Conservation (phyloP, 2,888 invertebrate species). For the Tetragnatha montana region DNA sequence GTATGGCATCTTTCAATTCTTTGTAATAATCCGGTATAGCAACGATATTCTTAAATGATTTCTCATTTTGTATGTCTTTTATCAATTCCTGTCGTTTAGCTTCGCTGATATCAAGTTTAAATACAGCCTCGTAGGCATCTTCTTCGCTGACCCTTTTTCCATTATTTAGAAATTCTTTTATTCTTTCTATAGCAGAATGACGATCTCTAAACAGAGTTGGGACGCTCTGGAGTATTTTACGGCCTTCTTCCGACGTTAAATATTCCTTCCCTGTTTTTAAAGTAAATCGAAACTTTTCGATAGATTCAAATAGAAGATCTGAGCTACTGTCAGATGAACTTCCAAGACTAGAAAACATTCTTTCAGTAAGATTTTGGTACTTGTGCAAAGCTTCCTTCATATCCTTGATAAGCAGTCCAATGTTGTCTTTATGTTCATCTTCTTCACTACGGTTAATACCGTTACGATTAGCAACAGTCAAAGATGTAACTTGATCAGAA, state of each 20-base stretch:
- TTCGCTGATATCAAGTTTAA: slow-evolving; percentile 7
- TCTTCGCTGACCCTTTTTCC: not conserved
- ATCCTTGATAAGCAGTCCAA: not conserved
- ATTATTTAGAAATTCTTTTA: slow-evolving; percentile 12
- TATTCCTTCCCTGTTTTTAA: slow-evolving; percentile 15
- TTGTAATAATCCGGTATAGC: not conserved
- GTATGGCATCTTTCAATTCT: not conserved
- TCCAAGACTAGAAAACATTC: not conserved
- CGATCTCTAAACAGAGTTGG: not conserved
- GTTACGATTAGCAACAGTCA: not conserved
- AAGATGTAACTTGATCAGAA: not conserved
- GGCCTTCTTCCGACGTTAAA: slow-evolving; percentile 26
- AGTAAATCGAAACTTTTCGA: slow-evolving; percentile 16
- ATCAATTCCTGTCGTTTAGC: not conserved
- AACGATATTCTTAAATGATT: not conserved
- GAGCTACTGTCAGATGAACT: not conserved
- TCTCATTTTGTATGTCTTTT: not conserved
- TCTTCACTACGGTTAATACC: not conserved
- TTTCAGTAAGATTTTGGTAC: slow-evolving; percentile 9
- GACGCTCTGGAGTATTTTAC: not conserved
- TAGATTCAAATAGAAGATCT: not conserved
- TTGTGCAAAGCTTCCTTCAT: not conserved
- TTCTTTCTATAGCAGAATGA: not conserved
- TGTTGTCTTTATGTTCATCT: not conserved
- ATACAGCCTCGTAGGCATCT: not conserved